Percentiles rank a stretch among this genome's conserved stretches.
phyloP scores from a whole-genome alignment of 2,113 vertebrate genomes.

The Capra hircus region DNA sequence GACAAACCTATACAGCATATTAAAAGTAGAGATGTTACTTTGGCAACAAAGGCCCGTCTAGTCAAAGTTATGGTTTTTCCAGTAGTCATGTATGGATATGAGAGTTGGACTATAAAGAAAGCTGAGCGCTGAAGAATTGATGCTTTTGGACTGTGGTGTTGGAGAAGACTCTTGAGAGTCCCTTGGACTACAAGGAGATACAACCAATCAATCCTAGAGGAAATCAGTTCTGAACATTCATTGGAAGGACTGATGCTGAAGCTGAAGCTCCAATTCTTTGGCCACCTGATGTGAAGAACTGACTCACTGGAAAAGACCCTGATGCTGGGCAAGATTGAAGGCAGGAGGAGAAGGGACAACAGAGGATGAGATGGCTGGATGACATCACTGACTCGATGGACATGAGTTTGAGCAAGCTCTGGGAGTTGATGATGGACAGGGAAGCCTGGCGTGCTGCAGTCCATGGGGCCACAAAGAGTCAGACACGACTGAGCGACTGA shows the following conservation, averaged over 20 bases:
- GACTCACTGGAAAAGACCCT: neutral
- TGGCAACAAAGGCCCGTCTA: neutral
- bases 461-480: neutral
- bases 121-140: rapidly evolving
- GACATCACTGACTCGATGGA: neutral
- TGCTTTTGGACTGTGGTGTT: neutral
- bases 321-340: neutral
- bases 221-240: neutral
- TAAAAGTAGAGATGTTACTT: neutral
- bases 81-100: neutral
- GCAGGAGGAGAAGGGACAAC: neutral
- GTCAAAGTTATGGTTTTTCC: neutral
- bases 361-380: neutral
- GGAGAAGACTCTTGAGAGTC: neutral
- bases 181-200: neutral
- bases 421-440: neutral
- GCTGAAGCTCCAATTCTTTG: neutral
- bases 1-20: neutral
- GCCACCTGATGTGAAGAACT: neutral
- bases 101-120: neutral
- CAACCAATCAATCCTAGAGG: neutral
- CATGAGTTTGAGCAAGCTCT: neutral
- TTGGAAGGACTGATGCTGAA: neutral
- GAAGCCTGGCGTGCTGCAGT: neutral
- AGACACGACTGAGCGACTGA: neutral